Conservation (phyloP, 2,888 invertebrate species). For the Fragum whitleyi region DNA sequence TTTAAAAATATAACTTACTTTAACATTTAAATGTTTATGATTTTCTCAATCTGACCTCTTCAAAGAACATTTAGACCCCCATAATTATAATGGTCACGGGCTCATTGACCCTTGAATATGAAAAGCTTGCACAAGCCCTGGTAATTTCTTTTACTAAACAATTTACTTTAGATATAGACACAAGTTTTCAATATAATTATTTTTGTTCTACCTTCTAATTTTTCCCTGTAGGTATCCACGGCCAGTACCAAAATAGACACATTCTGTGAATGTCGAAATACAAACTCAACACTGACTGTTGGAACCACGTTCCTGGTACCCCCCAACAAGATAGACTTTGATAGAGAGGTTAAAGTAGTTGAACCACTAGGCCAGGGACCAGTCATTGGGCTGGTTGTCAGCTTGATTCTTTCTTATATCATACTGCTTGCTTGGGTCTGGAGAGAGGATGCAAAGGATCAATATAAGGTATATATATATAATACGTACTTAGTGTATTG, state of each 20-base stretch:
- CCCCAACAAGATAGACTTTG: constrained; percentile 85
- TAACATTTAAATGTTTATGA: no score
- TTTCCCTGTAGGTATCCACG: constrained; percentile 54
- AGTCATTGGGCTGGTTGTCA: constrained; percentile 47
- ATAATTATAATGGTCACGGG: no score
- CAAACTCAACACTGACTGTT: constrained; percentile 45
- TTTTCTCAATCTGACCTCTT: no score
- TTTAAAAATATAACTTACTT: no score
- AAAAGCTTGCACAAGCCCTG: no score
- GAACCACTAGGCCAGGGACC: constrained; percentile 37
- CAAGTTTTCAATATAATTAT: constrained; percentile 13
- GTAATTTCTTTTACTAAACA: no score
- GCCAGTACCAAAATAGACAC: constrained; percentile 62
- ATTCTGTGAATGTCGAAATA: constrained; percentile 59
- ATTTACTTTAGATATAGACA: no score
- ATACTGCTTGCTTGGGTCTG: constrained; percentile 58
- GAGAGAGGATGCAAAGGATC: constrained; percentile 62
- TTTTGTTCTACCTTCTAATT: constrained; percentile 48
- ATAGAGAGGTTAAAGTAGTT: constrained; percentile 63
- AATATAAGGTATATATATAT: constrained; percentile 60
- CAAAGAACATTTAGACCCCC: no score
- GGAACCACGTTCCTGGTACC: constrained; percentile 80
- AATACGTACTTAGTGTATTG: no score
- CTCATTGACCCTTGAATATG: no score
- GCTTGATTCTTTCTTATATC: constrained; percentile 30